Base-by-base conservation (phyloP, 1,140 invertebrate genomes). In the Gonatopus flavifemur region DNA sequence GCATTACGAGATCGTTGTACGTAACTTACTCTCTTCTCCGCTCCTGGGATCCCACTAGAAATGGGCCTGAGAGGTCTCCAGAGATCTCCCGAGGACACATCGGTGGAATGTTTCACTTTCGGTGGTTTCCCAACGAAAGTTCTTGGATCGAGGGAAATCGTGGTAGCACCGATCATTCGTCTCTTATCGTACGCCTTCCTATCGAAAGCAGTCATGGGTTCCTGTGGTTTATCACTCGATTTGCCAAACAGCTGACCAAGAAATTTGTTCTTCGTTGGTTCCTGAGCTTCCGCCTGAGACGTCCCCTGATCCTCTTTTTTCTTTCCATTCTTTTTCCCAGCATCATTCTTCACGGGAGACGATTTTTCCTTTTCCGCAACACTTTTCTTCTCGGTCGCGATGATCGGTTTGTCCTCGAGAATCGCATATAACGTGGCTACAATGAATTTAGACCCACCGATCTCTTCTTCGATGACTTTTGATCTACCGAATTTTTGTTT, bases 11-110 rank as follows among this genome's bases (percentile, higher is more conserved):
- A 46, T 61, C 52, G 46, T 49, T 62, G 2, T 12, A 19, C 20
- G 21, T 20, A n/a, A 78, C 74, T 72, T 77, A 86, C 86, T 55
- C 79, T 70, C 7, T 82, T 78, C 45, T 83, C 81, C n/a, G 81
- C 66, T 30, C 83, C 78, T 13, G 79, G 72, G 45, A 86, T 75
- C 15, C 85, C 85, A 59, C 84, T 86, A 3, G 82, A 80, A 31
- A 89, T 88, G 32, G 86, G 84, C 74, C 85, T 85, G 32, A 89
- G 78, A 13, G 82, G 83, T 60, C 85, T 81, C 88, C 88, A 90
- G 59, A 88, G 80, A 66, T 90, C 88, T 8, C 86, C 86, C n/a
- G 87, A 88, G 3, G 83, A 81, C 38, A 84, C 83, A 32, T 83
- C 75, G 28, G 81, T 78, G 59, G 66, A 13, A 49, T 78, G 70